Evolutionary conservation across 2,113 vertebrate genomes (phyloP).

Genomic region (Actenoides lindsayi): DNA sequence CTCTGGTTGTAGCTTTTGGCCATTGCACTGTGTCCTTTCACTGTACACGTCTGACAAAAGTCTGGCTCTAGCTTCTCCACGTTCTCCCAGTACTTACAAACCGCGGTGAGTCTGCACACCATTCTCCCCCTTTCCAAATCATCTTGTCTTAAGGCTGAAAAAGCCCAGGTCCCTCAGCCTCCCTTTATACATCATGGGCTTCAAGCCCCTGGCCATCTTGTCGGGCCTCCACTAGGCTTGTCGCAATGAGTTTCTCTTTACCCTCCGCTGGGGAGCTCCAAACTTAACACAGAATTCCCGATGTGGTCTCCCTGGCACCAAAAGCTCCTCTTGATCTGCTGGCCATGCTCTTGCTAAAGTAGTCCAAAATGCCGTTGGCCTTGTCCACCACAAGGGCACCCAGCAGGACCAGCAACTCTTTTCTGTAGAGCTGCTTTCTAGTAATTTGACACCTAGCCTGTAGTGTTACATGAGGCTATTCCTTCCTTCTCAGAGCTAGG

Average conservation of each 20-base stretch:
- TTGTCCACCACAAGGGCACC: background rate
- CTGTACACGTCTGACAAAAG: background rate
- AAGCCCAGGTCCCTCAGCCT: background rate
- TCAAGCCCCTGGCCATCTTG: background rate
- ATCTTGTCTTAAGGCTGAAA: background rate
- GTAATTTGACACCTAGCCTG: background rate
- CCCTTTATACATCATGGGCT: background rate
- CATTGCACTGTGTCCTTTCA: background rate
- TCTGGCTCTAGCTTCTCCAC: background rate
- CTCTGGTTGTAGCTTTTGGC: background rate
- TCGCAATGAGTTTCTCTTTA: background rate
- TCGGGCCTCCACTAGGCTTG: background rate
- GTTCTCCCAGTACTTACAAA: background rate
- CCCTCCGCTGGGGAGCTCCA: background rate
- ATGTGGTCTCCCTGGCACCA: background rate
- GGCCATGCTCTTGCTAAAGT: background rate
- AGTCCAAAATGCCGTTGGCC: background rate
- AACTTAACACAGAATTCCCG: background rate
- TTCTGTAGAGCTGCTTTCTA: background rate
- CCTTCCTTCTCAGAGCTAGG: background rate
- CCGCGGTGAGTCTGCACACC: background rate
- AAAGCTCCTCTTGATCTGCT: background rate
- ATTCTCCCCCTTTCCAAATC: background rate
- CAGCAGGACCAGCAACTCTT: background rate
- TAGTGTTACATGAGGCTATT: background rate